phyloP scores from a whole-genome alignment of 2,797 vertebrate genomes.

The Moxostoma hubbsi region DNA sequence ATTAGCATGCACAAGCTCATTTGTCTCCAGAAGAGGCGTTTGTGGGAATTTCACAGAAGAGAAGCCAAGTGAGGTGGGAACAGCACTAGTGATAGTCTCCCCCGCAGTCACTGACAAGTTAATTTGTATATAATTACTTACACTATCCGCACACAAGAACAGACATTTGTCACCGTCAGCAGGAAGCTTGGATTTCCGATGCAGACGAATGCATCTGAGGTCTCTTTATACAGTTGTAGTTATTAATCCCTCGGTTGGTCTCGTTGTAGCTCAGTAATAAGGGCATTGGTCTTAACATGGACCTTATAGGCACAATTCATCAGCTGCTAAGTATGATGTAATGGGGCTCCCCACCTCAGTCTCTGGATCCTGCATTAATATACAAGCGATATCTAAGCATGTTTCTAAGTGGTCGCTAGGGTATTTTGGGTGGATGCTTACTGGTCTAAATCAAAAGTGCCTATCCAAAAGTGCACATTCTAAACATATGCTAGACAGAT shows the following conservation, averaged over 20 bases:
- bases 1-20: slow-evolving; percentile 48
- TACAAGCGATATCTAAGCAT: background rate
- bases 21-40: slow-evolving; percentile 48
- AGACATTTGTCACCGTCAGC: slow-evolving; percentile 65
- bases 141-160: slow-evolving; percentile 56
- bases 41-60: slow-evolving; percentile 65
- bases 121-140: slow-evolving; percentile 71
- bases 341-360: background rate
- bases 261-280: slow-evolving; percentile 59
- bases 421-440: too few relatives aligned
- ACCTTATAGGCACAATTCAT: slow-evolving; percentile 36
- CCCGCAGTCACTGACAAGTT: slow-evolving; percentile 65
- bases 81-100: slow-evolving; percentile 61
- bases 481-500: too few relatives aligned
- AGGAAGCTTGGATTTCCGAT: slow-evolving; percentile 60
- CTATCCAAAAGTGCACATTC: too few relatives aligned
- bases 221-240: slow-evolving; percentile 55
- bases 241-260: slow-evolving; percentile 53
- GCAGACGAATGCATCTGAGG: slow-evolving; percentile 60
- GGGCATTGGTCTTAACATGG: slow-evolving; percentile 41
- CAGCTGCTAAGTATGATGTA: slow-evolving; percentile 1
- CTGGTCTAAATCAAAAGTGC: too few relatives aligned
- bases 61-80: slow-evolving; percentile 64
- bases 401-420: too few relatives aligned
- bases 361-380: background rate